These are phyloP conservation scores for Drosophila nr. perissopoda DNA, from an alignment of 2,888 invertebrate genomes.

Conservation along the genomic window DNA sequence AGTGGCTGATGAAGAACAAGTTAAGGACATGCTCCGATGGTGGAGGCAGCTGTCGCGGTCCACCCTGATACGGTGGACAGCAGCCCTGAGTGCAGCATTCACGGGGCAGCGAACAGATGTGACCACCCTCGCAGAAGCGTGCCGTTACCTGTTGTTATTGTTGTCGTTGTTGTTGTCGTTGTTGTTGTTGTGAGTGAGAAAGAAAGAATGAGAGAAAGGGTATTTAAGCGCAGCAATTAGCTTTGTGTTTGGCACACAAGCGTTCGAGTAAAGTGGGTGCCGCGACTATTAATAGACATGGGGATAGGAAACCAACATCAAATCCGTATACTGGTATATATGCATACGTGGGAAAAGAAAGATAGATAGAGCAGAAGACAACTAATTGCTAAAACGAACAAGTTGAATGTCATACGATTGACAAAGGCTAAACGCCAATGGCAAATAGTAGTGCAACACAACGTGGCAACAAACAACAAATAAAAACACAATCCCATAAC, in stretches of 20 bases:
- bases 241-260: slow-evolving; percentile 9
- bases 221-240: slow-evolving; percentile 41
- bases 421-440: slow-evolving; percentile 5
- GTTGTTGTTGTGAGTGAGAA: background rate
- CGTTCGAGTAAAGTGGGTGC: background rate
- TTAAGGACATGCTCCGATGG: slow-evolving; percentile 87
- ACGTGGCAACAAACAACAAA: slow-evolving; percentile 12
- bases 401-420: slow-evolving; percentile 17
- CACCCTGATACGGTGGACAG: slow-evolving; percentile 86
- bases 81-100: slow-evolving; percentile 90
- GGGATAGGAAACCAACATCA: background rate
- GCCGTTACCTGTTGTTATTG: slow-evolving; percentile 85
- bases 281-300: slow-evolving; percentile 9
- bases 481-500: background rate
- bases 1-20: slow-evolving; percentile 89
- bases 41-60: slow-evolving; percentile 85
- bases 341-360: background rate
- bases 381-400: slow-evolving; percentile 20
- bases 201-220: slow-evolving; percentile 5
- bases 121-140: slow-evolving; percentile 88
- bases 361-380: background rate
- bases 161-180: background rate
- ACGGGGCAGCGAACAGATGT: slow-evolving; percentile 90
- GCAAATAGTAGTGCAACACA: slow-evolving; percentile 5
- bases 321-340: background rate